Conservation (phyloP, 2,888 invertebrate species). For the Choristoneura rosaceana region DNA sequence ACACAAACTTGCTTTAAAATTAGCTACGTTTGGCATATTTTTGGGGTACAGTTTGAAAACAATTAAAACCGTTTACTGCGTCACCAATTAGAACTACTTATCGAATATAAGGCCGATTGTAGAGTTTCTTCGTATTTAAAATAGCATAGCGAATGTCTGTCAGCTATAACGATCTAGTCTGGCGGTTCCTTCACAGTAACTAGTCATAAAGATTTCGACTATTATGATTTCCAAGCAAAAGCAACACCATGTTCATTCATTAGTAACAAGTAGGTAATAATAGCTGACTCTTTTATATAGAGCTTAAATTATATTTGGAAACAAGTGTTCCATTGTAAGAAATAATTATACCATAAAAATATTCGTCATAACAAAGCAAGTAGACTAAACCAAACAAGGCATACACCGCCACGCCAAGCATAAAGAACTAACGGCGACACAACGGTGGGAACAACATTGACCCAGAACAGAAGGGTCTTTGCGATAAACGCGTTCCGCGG, state of each 20-base stretch:
- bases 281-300: background rate
- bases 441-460: constrained; percentile 42
- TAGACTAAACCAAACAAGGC: constrained; percentile 4
- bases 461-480: constrained; percentile 33
- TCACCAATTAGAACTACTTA: too few relatives aligned
- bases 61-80: too few relatives aligned
- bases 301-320: background rate
- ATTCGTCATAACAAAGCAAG: constrained; percentile 23
- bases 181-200: too few relatives aligned
- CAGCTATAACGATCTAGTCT: too few relatives aligned
- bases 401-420: background rate
- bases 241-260: background rate
- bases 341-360: constrained; percentile 2
- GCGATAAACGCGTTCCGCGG: constrained; percentile 28
- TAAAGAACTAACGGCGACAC: constrained; percentile 25
- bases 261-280: background rate
- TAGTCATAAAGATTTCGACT: too few relatives aligned
- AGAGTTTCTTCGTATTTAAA: too few relatives aligned
- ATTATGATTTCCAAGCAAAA: background rate
- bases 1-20: background rate
- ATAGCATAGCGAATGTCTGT: too few relatives aligned
- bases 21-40: background rate
- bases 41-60: background rate
- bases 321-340: constrained; percentile 5
- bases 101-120: too few relatives aligned